Base-by-base conservation (phyloP, 2,888 invertebrate species). In the Diplolepis rosae region DNA sequence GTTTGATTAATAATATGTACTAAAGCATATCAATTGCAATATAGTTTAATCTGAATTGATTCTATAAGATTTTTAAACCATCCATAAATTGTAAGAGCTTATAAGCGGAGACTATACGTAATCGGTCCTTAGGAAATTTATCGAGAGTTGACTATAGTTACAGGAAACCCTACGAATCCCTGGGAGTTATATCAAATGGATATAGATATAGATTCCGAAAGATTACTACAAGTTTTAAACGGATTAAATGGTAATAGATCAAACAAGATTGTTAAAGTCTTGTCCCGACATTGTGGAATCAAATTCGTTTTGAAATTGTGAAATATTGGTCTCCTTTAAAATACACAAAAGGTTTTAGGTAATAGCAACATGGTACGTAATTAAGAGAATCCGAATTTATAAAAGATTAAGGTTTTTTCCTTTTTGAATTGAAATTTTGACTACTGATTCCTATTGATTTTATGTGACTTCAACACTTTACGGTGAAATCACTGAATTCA, bases 221-320 rank as follows among this genome's bases (percentile, higher is more conserved):
- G 68, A 72, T 73, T 70, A 70, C 69, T 70, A 70, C 61, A 72
- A 68, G 69, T 69, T 68, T 71, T 70, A 76, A 73, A 68, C 68
- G 70, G 68, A 68, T 72, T 68, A 68, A 70, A 72, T 78, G 70
- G 69, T 76, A 69, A 71, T 69, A 70, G 69, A 72, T 71, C 65
- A 70, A 74, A 72, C 67, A 67, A 70, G 70, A 74, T 72, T 74
- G 73, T 66, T 30, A 35, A 56, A 61, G 61, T 7, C 22, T 61
- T 11, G 39, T 13, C 39, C 35, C 11, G 18, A n/a, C 22, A 1
- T n/a, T 61, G 15, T 45, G 45, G 45, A 45, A 18, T 7, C 45
- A 45, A 18, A 18, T 45, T 45, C 7, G 15, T 45, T 45, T 18
- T 18, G 9, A 45, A 4, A 45, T 24, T 61, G n/a, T 9, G 4